Conservation (phyloP, 2,797 vertebrate species). For the Poeciliopsis turneri region DNA sequence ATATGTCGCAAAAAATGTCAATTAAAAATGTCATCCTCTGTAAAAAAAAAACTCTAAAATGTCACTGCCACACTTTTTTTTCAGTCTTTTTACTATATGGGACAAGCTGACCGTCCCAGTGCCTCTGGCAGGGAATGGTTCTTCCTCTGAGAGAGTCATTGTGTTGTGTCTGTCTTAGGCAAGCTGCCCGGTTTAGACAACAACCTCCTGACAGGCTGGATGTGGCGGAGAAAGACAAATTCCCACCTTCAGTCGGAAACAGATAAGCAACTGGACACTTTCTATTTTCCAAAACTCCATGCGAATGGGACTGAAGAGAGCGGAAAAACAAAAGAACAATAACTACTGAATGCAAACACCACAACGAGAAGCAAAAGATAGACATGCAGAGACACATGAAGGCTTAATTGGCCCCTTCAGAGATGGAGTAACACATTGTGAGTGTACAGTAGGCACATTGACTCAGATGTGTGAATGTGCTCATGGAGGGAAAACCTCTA, state of each 20-base stretch:
- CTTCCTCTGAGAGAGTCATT: conserved; percentile 46
- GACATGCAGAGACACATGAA: conserved; percentile 43
- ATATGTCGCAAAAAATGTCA: not conserved
- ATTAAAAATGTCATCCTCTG: conserved; percentile 15
- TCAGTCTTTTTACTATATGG: conserved; percentile 16
- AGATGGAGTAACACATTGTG: conserved; percentile 18
- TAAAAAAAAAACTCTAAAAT: conserved; percentile 17
- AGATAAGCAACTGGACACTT: conserved; percentile 50
- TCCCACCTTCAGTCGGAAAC: conserved; percentile 38
- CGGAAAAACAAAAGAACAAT: conserved; percentile 25
- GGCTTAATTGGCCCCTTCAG: conserved; percentile 57
- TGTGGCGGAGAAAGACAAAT: conserved; percentile 37
- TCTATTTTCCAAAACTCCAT: conserved; percentile 20
- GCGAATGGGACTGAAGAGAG: conserved; percentile 19
- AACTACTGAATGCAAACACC: conserved; percentile 25
- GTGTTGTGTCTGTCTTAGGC: conserved; percentile 52
- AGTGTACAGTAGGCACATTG: conserved; percentile 15
- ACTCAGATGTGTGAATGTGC: conserved; percentile 1
- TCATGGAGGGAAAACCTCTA: not conserved
- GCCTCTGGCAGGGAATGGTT: conserved; percentile 15
- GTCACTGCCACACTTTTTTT: conserved; percentile 8
- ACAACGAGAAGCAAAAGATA: conserved; percentile 26
- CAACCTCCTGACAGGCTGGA: conserved; percentile 38
- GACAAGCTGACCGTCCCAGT: conserved; percentile 25
- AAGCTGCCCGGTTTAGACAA: conserved; percentile 45